A percentile compares a stretch with the other conserved stretches of the same genome.
phyloP scores from a whole-genome alignment of 2,113 vertebrate genomes.

The Azemiops feae region DNA sequence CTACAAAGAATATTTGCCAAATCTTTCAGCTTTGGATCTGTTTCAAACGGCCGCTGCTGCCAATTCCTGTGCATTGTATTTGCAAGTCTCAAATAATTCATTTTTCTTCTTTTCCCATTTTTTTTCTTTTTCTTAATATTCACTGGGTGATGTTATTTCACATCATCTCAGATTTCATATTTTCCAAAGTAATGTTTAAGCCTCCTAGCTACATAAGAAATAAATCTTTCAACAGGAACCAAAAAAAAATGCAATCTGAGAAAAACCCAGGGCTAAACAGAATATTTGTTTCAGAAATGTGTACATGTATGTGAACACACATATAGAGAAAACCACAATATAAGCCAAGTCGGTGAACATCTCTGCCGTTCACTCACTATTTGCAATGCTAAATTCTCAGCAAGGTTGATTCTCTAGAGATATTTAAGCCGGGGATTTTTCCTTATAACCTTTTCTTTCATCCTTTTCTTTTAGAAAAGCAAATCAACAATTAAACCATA shows the following conservation, averaged over 20 bases:
- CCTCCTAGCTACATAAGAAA: slow-evolving; percentile 8
- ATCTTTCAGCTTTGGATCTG: neutral
- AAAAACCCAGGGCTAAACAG: neutral
- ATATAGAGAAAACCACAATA: neutral
- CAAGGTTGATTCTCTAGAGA: neutral
- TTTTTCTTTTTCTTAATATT: neutral
- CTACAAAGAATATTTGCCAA: neutral
- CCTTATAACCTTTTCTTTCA: neutral
- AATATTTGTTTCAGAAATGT: neutral
- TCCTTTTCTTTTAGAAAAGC: neutral
- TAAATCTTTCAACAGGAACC: slow-evolving; percentile 13
- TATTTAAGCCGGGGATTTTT: neutral
- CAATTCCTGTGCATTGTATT: neutral
- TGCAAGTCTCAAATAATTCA: neutral
- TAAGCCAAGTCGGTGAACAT: neutral
- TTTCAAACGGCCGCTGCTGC: neutral
- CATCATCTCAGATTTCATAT: slow-evolving; percentile 16
- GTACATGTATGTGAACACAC: neutral
- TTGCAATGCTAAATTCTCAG: slow-evolving; percentile 1
- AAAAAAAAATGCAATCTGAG: slow-evolving; percentile 1
- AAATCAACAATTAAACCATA: neutral
- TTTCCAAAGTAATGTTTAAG: slow-evolving; percentile 1
- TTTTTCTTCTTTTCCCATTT: neutral
- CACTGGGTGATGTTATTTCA: neutral
- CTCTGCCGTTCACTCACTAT: neutral